Percentiles rank a stretch among this genome's conserved stretches.
phyloP scores from a whole-genome alignment of 2,113 vertebrate species.

The Falcunculus frontatus region DNA sequence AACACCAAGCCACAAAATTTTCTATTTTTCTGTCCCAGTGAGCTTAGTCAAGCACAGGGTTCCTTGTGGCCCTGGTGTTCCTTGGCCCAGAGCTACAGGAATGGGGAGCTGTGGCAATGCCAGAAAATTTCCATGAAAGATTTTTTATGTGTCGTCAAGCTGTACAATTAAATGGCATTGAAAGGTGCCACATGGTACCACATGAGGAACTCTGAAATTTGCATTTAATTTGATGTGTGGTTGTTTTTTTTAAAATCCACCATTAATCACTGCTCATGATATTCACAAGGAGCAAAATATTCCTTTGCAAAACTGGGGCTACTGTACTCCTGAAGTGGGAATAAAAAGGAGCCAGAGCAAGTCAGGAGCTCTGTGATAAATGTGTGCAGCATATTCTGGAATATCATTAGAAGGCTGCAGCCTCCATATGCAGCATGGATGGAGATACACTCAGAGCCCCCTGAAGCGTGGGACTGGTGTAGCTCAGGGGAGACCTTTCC shows the following conservation, averaged over 20 bases:
- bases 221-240: background rate
- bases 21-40: background rate
- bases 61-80: background rate
- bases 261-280: background rate
- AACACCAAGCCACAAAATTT: background rate
- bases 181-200: background rate
- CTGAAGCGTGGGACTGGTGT: accelerated
- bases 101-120: background rate
- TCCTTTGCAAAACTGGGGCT: background rate
- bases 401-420: background rate
- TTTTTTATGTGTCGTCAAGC: background rate
- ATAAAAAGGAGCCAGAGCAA: background rate
- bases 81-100: background rate
- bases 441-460: background rate
- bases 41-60: background rate
- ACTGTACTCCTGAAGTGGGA: background rate
- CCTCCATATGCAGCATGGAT: background rate
- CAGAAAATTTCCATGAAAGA: background rate
- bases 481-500: background rate
- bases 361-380: background rate
- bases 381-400: background rate
- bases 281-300: background rate
- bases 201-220: background rate
- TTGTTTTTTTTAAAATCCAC: background rate
- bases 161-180: background rate